Evolutionary conservation across 2,888 invertebrate genomes (phyloP), one percentile per base, ranked within the genome.

Genomic region (Phoenoteleia sp.): DNA sequence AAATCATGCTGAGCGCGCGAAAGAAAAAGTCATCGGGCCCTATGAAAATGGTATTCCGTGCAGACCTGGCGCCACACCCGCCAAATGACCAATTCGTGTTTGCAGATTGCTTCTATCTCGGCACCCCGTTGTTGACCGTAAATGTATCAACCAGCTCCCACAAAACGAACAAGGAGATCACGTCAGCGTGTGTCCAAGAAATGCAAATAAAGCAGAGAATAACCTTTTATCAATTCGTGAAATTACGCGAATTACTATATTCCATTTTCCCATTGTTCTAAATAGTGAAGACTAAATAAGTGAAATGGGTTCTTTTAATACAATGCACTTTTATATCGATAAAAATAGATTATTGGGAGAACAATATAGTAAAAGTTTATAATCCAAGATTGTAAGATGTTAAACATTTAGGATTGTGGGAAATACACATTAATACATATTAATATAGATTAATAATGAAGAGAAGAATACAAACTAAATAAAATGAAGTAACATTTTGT

Each of bases 61-160:
- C 88, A 89, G 90, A 88, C 88, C 88, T 89, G 89, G 89, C 91
- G 89, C 90, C 89, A 89, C 88, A 87, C 88, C 90, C 90, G 90
- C 92, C 92, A 93, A 93, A 93, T 93, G 93, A 93, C 92, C 92
- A 92, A 93, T 90, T 91, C 93, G 91, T 93, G 93, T 93, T 93
- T 92, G 91, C 91, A 92, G 93, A 93, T 93, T 93, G 92, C 90
- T 89, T 91, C 90, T 93, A 93, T 93, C 93, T 92, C 89, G 91
- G 91, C 91, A 89, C 90, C 91, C 92, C 90, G 92, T 91, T 90
- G 91, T 76, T 88, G 89, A 69, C 84, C 84, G 86, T 90, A 90
- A 92, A 92, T 91, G 90, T 89, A 90, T 92, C 90, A 92, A 91
- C 90, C 91, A 89, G 88, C 80, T 85, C 54, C 45, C 75, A 82